Conservation (phyloP, 1,140 invertebrate species). For the Oncopodura yosiiana region DNA sequence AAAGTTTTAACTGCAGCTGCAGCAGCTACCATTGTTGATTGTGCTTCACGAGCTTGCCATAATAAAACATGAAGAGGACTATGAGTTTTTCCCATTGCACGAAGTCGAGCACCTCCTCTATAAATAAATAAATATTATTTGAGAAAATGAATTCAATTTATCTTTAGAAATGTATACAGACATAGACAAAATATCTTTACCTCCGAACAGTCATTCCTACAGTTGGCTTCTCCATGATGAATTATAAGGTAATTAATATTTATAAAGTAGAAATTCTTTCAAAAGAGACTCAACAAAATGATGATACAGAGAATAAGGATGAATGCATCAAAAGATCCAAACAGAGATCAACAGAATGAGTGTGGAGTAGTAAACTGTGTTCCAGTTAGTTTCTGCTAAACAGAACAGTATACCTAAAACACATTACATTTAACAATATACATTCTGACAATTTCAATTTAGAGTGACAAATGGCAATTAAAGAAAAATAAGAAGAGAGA, state of each 20-base stretch:
- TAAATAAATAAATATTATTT: constrained; percentile 27
- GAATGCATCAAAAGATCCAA: too few species aligned
- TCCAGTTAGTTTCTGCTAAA: too few species aligned
- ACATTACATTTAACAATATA: too few species aligned
- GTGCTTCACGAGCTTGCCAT: constrained; percentile 46
- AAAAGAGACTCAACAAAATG: background rate
- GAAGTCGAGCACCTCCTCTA: constrained; percentile 47
- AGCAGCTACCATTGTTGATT: constrained; percentile 43
- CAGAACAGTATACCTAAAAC: too few species aligned
- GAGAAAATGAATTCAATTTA: background rate
- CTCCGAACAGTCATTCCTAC: background rate
- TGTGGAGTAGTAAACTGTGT: too few species aligned
- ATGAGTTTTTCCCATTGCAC: constrained; percentile 45
- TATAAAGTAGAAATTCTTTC: background rate
- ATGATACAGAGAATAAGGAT: too few species aligned
- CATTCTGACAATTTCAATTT: too few species aligned
- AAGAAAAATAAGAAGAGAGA: too few species aligned
- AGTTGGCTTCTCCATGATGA: constrained; percentile 7
- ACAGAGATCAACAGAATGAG: too few species aligned
- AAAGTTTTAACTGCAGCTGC: constrained; percentile 44
- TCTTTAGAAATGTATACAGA: background rate
- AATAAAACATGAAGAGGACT: constrained; percentile 47
- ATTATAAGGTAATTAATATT: background rate
- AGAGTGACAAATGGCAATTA: too few species aligned
- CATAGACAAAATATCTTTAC: background rate